These are phyloP conservation scores for Amphilophus citrinellus DNA, from an alignment of 2,113 vertebrate species.

Conservation along the genomic window DNA sequence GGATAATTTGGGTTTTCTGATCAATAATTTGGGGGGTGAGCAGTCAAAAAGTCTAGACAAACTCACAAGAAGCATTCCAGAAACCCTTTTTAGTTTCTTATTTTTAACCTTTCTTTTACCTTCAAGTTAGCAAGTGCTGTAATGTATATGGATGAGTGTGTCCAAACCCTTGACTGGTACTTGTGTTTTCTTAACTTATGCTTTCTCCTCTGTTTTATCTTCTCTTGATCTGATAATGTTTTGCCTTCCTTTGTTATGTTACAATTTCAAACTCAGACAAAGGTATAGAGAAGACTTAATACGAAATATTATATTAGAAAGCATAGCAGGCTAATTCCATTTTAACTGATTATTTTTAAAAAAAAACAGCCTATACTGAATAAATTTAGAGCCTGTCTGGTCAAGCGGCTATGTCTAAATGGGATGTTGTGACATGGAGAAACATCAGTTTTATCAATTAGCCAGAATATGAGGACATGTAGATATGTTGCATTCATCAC, in stretches of 20 bases:
- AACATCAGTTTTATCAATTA: background rate
- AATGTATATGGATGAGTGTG: background rate
- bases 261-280: background rate
- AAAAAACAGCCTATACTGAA: background rate
- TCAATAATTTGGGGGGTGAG: background rate
- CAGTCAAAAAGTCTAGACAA: background rate
- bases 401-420: background rate
- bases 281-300: background rate
- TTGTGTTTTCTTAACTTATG: too few relatives aligned
- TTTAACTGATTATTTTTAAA: background rate
- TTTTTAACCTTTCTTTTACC: background rate
- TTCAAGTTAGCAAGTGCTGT: background rate
- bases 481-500: background rate
- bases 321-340: background rate
- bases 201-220: too few relatives aligned
- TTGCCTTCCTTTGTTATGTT: background rate
- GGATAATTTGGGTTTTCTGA: background rate
- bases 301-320: background rate
- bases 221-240: background rate
- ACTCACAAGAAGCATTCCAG: background rate
- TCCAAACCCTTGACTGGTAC: background rate
- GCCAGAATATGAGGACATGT: background rate
- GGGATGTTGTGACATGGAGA: background rate
- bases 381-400: background rate
- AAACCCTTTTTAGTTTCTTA: too few relatives aligned